phyloP scores from a whole-genome alignment of 2,797 vertebrate species.

The Myotis daubentonii region DNA sequence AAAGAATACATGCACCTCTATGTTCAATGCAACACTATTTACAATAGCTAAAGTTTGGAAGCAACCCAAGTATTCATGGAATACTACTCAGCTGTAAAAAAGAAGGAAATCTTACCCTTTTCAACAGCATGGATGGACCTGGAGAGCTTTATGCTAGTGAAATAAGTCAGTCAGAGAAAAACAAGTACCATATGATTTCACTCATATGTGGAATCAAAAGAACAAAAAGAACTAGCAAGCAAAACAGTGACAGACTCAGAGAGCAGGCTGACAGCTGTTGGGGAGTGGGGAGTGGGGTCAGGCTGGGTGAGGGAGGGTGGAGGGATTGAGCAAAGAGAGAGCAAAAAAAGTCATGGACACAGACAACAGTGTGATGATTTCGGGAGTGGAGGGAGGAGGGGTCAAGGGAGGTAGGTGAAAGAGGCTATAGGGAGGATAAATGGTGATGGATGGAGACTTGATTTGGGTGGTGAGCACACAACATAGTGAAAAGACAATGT shows the following conservation, averaged over 20 bases:
- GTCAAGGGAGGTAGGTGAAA: not conserved
- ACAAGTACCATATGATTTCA: not conserved
- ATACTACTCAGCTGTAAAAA: not conserved
- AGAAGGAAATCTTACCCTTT: not conserved
- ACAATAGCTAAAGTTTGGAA: not conserved
- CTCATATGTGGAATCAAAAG: not conserved
- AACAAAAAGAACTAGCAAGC: not conserved
- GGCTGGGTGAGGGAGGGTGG: not conserved
- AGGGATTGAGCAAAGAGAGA: not conserved
- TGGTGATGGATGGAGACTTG: not conserved
- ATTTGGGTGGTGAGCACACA: not conserved
- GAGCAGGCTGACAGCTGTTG: not conserved
- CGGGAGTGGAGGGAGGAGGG: not conserved
- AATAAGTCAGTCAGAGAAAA: not conserved
- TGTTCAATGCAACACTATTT: not conserved
- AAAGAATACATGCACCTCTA: not conserved
- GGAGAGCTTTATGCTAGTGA: not conserved
- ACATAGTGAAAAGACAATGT: not conserved
- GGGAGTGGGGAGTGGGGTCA: not conserved
- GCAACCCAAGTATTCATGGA: not conserved
- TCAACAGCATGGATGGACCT: not conserved
- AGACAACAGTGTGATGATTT: not conserved
- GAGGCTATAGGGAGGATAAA: not conserved
- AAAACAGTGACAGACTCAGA: not conserved
- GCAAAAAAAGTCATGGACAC: not conserved